Evolutionary conservation across 2,113 vertebrate genomes (phyloP), one percentile per base, ranked within the genome.

Genomic region (Syngnathoides biaculeatus): DNA sequence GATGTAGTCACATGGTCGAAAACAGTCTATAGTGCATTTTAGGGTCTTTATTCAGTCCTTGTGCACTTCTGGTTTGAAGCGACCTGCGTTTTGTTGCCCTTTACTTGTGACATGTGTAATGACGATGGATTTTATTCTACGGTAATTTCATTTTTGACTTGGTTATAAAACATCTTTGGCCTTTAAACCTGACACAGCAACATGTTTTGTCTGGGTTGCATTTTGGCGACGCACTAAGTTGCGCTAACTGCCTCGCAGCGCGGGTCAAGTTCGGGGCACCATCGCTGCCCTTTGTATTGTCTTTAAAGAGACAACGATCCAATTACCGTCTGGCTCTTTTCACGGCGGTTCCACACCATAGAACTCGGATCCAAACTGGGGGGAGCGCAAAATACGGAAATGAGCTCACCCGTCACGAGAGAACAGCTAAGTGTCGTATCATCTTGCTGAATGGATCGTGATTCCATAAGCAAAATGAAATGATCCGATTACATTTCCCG

Each of bases 241-340:
- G 55, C 15, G 26, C 26, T 8, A 57, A 30, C 14, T 8, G 26
- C 55, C 26, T 26, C 26, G 5, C 24, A 4, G 64, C 52, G 39
- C 47, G 65, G 58, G 63, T 61, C 78, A 79, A 48, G 35, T 72
- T 67, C 67, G 67, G 78, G 62, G 72, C 78, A 62, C 27, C 20
- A 0, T 58, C 17, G 72, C 42, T 30, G 67, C 75, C 69, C 75
- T 87, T 88, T 79, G 85, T 22, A n/a, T 40, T 47, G 53, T 63
- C 75, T 39, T 83, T 69, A 80, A 84, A 73, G 53, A 80, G 85
- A 68, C 61, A 61, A 69, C 79, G 80, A 83, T 86, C 85, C 61
- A 11, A 63, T 88, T 86, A 82, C 83, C 55, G 77, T 80, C 65
- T 50, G 27, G 69, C 73, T 73, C 69, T 56, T 70, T 77, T 75